Conservation (phyloP, 2,113 vertebrate genomes). For the Protomyctophum bolini region DNA sequence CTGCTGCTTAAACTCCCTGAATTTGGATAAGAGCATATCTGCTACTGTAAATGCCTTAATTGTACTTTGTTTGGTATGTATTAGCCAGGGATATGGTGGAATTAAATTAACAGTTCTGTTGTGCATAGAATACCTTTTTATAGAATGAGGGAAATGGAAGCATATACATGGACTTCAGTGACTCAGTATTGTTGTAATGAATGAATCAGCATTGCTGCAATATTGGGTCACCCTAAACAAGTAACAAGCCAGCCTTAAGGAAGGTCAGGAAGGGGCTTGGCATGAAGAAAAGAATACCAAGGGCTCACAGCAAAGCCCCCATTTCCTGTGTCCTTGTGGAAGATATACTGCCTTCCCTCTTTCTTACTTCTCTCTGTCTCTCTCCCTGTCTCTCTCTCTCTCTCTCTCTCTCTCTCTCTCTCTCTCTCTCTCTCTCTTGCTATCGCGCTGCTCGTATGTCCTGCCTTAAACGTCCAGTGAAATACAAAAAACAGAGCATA, state of each 20-base stretch:
- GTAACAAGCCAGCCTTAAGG: slow-evolving; percentile 24
- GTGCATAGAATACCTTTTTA: too few species aligned
- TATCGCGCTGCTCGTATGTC: slow-evolving; percentile 1
- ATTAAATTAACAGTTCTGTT: too few species aligned
- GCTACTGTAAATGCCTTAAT: too few species aligned
- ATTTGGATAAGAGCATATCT: too few species aligned
- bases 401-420: not conserved
- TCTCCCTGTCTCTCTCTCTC: not conserved
- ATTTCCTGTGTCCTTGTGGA: slow-evolving; percentile 38
- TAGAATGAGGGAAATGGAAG: too few species aligned
- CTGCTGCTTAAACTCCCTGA: too few species aligned
- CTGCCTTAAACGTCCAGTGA: slow-evolving; percentile 2
- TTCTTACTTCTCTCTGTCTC: slow-evolving; percentile 1
- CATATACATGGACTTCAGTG: not conserved
- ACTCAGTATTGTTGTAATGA: slow-evolving; percentile 1
- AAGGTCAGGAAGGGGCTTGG: slow-evolving; percentile 8
- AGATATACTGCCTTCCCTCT: not conserved
- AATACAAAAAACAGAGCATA: not conserved
- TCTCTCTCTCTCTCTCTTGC: slow-evolving; percentile 8
- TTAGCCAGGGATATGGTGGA: too few species aligned
- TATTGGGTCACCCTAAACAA: not conserved
- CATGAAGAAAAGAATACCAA: slow-evolving; percentile 5
- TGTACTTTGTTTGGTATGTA: too few species aligned
- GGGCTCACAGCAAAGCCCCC: slow-evolving; percentile 16
- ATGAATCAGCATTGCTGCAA: slow-evolving; percentile 7